These are phyloP conservation scores for Phymorhynchus buccinoides DNA, from an alignment of 1,140 invertebrate species.

Conservation along the genomic window DNA sequence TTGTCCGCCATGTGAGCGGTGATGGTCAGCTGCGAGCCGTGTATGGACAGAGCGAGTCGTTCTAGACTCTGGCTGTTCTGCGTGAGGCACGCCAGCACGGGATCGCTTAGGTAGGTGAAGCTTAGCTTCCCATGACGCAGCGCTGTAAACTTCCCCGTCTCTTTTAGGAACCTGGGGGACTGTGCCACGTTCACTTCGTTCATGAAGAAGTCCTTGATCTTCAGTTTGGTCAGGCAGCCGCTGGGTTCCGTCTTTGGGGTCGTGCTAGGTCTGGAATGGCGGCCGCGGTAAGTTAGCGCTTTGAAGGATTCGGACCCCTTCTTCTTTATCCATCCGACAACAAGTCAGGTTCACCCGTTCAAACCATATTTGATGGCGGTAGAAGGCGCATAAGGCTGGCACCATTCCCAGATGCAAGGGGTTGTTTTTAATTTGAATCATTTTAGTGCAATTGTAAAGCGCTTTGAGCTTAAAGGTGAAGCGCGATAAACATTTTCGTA, in stretches of 20 bases:
- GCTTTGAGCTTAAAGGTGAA: too few relatives aligned
- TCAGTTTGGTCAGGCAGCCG: background rate
- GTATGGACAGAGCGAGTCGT: background rate
- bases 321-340: constrained; percentile 8
- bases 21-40: background rate
- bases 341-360: constrained; percentile 16
- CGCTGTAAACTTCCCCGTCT: background rate
- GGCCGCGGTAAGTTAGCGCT: background rate
- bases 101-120: constrained; percentile 22
- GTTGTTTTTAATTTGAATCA: too few relatives aligned
- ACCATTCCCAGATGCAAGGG: constrained; percentile 6
- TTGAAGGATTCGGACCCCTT: background rate
- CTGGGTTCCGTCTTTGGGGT: background rate
- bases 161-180: background rate
- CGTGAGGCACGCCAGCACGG: background rate
- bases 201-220: constrained; percentile 25
- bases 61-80: background rate
- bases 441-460: too few relatives aligned
- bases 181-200: background rate
- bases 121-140: background rate
- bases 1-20: background rate
- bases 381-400: background rate
- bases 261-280: background rate
- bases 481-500: too few relatives aligned
- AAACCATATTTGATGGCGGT: background rate